Evolutionary conservation across 2,113 vertebrate species (phyloP), one percentile per base, ranked within the genome.

Genomic region (Rattus rattus): DNA sequence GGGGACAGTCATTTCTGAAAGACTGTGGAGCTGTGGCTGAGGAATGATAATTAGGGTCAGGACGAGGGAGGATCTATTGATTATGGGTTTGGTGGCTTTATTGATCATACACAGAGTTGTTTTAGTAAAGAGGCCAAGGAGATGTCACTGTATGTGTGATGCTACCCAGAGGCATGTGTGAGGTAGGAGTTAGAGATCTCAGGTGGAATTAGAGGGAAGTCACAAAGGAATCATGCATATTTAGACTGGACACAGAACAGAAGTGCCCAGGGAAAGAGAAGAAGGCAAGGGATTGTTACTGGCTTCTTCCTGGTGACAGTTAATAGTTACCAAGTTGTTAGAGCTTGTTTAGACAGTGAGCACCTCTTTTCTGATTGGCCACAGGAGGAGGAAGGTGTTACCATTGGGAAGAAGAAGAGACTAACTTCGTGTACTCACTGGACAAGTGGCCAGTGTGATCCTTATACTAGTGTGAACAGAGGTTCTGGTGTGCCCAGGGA

Each of bases 141-240:
- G 0, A 0, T 63, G n/a, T 63, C 2, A 52, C 59, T 76, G 28
- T 28, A 59, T 59, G 1, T 69, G 30, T 52, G 33, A 69, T 43
- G 49, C 49, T 43, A 33, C 2, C 56, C 43, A 56, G 65, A 70
- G 67, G 59, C 16, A 67, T 63, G 52, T 61, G 20, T 36, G 12
- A 7, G 8, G 17, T 22, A 67, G 8, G 5, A 5, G 0, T 7
- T 19, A 28, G 63, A 17, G 43, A 65, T 61, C 85, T 76, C 61
- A 1, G 9, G 28, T 49, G 47, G 49, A 56, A 24, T 84, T 83
- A 52, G 80, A 75, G 36, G 47, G 49, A 76, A 5, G 20, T 26
- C 28, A 0, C 11, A 16, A 52, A 47, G 65, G 33, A 52, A 47
- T 63, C 11, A 9, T 6, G 3, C 0, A 13, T 2, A 0, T 26